These are phyloP conservation scores for Sebastes wilsoni DNA, from an alignment of 2,797 vertebrate species.

Conservation along the genomic window DNA sequence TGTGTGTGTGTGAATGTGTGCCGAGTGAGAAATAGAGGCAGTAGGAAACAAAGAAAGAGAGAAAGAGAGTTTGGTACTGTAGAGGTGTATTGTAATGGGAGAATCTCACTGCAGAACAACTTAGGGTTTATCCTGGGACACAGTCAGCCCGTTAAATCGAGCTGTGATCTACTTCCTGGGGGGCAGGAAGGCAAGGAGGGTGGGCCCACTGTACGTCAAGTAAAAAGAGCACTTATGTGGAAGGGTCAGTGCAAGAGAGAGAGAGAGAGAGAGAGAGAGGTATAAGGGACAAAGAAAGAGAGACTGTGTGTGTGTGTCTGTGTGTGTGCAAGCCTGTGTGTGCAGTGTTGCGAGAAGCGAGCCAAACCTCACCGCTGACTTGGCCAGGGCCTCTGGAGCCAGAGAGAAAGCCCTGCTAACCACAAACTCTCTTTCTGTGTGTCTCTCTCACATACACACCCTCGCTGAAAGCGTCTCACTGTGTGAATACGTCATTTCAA, in stretches of 20 bases:
- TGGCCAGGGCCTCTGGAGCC: slow-evolving; percentile 84
- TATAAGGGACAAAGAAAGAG: slow-evolving; percentile 46
- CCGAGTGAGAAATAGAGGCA: slow-evolving; percentile 5
- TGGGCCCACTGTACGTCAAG: slow-evolving; percentile 13
- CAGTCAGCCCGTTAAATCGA: slow-evolving; percentile 43
- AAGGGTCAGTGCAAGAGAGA: slow-evolving; percentile 36
- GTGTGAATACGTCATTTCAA: slow-evolving; percentile 76
- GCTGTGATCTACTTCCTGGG: slow-evolving; percentile 32
- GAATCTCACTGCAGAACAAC: slow-evolving; percentile 22
- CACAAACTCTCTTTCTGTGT: slow-evolving; percentile 61
- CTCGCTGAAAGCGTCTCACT: slow-evolving; percentile 65
- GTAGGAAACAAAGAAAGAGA: background rate
- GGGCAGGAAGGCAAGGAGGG: slow-evolving; percentile 24
- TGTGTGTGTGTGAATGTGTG: background rate
- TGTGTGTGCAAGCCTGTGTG: slow-evolving; percentile 43
- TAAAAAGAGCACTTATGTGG: slow-evolving; percentile 34
- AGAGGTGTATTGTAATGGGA: slow-evolving; percentile 29
- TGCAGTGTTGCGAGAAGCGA: slow-evolving; percentile 49
- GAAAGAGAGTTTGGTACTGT: slow-evolving; percentile 6
- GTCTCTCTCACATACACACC: slow-evolving; percentile 54
- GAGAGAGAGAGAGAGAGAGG: slow-evolving; percentile 11
- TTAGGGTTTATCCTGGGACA: slow-evolving; percentile 54
- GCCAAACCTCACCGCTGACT: slow-evolving; percentile 82
- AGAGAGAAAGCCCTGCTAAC: slow-evolving; percentile 79
- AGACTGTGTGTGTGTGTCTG: slow-evolving; percentile 17